Evolutionary conservation across 2,113 vertebrate species (phyloP).

Genomic region (Rattus rattus): DNA sequence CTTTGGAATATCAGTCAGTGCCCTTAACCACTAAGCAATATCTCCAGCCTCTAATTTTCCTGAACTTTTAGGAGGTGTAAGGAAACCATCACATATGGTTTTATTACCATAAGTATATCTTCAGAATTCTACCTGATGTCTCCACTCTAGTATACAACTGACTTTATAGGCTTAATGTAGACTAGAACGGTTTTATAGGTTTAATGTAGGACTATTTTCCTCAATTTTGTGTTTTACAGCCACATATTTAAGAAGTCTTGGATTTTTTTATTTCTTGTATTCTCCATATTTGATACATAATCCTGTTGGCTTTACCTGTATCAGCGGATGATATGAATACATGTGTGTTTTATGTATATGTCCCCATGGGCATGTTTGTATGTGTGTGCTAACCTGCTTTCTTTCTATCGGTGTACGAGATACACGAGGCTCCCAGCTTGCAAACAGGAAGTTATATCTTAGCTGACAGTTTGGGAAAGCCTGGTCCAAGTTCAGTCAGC

Average conservation of each 20-base stretch:
- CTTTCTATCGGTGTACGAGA: not conserved
- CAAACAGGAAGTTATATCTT: not conserved
- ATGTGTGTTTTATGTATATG: not conserved
- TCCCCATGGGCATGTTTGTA: not conserved
- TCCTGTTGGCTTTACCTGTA: not conserved
- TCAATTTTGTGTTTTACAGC: not conserved
- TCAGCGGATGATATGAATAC: not conserved
- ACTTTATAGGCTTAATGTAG: not conserved
- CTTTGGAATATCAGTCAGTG: not conserved
- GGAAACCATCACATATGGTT: not conserved
- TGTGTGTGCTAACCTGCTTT: not conserved
- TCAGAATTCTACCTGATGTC: not conserved
- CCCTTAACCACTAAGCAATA: not conserved
- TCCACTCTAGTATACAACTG: rapidly evolving
- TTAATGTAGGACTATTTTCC: not conserved
- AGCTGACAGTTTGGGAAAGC: not conserved
- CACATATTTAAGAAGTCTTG: not conserved
- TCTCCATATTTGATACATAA: not conserved
- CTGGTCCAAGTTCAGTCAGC: not conserved
- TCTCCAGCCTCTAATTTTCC: not conserved
- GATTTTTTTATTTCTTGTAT: not conserved
- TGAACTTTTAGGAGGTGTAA: not conserved
- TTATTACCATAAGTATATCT: not conserved
- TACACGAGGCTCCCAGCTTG: not conserved
- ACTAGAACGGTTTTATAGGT: not conserved